These are phyloP conservation scores for Agriotes lineatus DNA, from an alignment of 2,888 invertebrate genomes.

Conservation along the genomic window DNA sequence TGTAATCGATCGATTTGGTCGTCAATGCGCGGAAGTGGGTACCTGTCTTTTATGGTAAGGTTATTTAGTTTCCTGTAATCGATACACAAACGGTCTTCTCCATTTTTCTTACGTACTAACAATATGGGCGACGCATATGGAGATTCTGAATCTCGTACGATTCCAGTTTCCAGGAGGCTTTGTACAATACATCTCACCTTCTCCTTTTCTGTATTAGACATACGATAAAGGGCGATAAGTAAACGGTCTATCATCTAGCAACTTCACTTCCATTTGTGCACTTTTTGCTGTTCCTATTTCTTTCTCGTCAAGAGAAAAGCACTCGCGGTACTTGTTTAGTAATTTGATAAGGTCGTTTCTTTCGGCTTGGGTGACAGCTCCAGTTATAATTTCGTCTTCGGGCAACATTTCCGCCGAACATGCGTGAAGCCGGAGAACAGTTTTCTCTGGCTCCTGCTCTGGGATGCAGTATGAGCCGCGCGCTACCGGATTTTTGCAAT, in stretches of 20 bases:
- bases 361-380: not conserved
- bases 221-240: constrained; percentile 15
- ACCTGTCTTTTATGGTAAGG: constrained; percentile 50
- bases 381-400: not conserved
- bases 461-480: not conserved
- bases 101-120: constrained; percentile 47
- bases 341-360: not conserved
- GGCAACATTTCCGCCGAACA: not conserved
- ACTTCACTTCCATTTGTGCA: not conserved
- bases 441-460: not conserved
- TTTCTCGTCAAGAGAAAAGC: not conserved
- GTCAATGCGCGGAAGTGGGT: constrained; percentile 52
- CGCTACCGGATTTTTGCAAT: not conserved
- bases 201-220: constrained; percentile 22
- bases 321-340: constrained; percentile 1
- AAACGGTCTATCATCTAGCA: constrained; percentile 4
- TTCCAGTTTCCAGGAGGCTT: not conserved
- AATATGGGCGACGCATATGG: constrained; percentile 43
- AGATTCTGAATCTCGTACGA: constrained; percentile 42
- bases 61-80: constrained; percentile 52
- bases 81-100: constrained; percentile 42
- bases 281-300: not conserved
- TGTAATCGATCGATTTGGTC: constrained; percentile 50
- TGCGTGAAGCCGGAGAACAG: not conserved
- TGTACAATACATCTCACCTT: not conserved